phyloP scores from a whole-genome alignment of 2,888 invertebrate species.

The Ormyrus thymus region DNA sequence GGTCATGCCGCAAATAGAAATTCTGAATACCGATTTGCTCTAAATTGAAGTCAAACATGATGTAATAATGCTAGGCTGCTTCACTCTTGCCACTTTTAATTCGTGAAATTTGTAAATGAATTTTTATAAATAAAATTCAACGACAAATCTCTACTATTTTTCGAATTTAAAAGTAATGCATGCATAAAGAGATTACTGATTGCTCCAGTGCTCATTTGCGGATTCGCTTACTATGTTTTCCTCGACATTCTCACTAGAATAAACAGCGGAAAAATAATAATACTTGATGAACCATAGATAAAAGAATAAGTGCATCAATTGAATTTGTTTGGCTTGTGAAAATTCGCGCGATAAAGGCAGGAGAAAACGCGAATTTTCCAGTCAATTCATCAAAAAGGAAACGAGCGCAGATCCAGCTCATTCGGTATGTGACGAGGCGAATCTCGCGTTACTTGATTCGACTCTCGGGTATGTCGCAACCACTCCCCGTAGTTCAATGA shows the following conservation, averaged over 20 bases:
- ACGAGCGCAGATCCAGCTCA: constrained; percentile 28
- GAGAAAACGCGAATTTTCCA: constrained; percentile 20
- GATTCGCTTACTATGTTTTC: too few relatives aligned
- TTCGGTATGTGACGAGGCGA: constrained; percentile 28
- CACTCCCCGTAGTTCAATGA: constrained; percentile 36
- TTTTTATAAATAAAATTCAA: too few relatives aligned
- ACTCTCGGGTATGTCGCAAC: constrained; percentile 31
- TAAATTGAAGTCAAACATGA: constrained; percentile 13
- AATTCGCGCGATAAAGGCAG: neutral
- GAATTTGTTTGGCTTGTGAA: neutral
- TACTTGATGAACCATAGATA: too few relatives aligned
- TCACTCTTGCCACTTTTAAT: neutral
- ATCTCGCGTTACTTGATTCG: constrained; percentile 38
- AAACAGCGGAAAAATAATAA: too few relatives aligned
- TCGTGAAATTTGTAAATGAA: neutral
- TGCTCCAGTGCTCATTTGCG: too few relatives aligned
- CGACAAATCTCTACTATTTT: neutral
- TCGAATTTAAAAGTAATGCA: neutral
- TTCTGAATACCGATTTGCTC: constrained; percentile 11
- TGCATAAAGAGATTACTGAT: too few relatives aligned
- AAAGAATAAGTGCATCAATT: neutral
- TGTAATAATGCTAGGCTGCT: neutral
- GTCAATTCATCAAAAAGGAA: constrained; percentile 31
- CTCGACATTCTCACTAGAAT: too few relatives aligned
- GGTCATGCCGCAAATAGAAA: neutral